phyloP scores from a whole-genome alignment of 2,888 invertebrate genomes.

The Athripsodes cinereus region DNA sequence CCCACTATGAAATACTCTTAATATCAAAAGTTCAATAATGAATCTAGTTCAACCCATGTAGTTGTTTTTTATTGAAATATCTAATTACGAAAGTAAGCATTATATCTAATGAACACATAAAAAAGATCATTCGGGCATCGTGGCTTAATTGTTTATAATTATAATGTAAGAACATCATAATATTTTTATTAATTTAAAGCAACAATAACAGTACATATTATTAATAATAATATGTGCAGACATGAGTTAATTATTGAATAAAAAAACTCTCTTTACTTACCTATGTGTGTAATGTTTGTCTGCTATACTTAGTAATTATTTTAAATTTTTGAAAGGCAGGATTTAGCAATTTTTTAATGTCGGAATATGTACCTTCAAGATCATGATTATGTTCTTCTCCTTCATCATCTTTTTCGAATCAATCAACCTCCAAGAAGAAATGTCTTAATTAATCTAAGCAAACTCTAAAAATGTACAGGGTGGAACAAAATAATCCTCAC shows the following conservation, averaged over 20 bases:
- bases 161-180: slow-evolving; percentile 4
- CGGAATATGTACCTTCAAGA: neutral
- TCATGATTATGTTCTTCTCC: neutral
- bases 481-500: neutral
- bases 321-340: neutral
- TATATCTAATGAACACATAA: no score
- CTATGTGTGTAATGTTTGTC: no score
- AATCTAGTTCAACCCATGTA: no score
- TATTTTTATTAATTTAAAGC: neutral
- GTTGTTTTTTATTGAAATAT: no score
- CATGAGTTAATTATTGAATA: no score
- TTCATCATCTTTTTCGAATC: neutral
- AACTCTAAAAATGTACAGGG: neutral
- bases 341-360: neutral
- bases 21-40: no score
- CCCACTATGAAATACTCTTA: no score
- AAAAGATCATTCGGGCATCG: no score
- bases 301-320: neutral
- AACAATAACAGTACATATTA: no score
- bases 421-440: neutral
- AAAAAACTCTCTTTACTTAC: no score
- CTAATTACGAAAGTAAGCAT: no score
- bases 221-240: no score
- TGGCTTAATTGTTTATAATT: slow-evolving; percentile 1
- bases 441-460: neutral